phyloP scores from a whole-genome alignment of 2,113 vertebrate genomes.

The Sigmodon hispidus region DNA sequence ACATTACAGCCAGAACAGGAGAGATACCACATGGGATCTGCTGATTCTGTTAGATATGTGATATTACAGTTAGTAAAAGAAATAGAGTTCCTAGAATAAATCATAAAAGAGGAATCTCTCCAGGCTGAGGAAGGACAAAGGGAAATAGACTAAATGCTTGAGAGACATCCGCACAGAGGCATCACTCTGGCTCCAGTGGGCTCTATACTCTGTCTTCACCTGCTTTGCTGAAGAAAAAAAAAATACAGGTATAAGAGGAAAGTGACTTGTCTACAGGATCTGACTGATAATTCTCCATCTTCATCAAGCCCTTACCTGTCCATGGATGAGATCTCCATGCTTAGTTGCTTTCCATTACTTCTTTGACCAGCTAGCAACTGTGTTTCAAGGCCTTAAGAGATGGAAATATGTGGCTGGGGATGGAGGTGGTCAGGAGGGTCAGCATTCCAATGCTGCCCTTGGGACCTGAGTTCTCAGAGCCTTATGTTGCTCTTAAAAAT shows the following conservation, averaged over 20 bases:
- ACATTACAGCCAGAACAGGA: background rate
- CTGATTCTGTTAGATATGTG: background rate
- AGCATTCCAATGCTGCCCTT: background rate
- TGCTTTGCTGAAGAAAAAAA: background rate
- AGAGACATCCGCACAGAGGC: fast-evolving
- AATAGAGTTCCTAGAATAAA: background rate
- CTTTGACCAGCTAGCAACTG: background rate
- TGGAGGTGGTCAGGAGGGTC: background rate
- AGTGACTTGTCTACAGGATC: too few species aligned
- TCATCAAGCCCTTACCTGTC: too few species aligned
- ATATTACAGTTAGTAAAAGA: background rate
- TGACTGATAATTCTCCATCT: background rate
- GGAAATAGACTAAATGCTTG: background rate
- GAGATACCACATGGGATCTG: background rate
- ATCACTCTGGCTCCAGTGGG: fast-evolving
- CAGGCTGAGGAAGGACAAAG: background rate
- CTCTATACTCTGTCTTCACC: too few species aligned
- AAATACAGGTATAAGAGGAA: background rate
- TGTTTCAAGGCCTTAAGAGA: too few species aligned
- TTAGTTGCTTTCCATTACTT: background rate
- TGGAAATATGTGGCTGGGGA: background rate
- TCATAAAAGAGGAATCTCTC: background rate
- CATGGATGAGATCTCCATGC: background rate
- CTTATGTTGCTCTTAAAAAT: background rate
- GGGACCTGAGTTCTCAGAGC: background rate